These are phyloP conservation scores for Cerceris rybyensis DNA, from an alignment of 2,888 invertebrate species.

Conservation along the genomic window DNA sequence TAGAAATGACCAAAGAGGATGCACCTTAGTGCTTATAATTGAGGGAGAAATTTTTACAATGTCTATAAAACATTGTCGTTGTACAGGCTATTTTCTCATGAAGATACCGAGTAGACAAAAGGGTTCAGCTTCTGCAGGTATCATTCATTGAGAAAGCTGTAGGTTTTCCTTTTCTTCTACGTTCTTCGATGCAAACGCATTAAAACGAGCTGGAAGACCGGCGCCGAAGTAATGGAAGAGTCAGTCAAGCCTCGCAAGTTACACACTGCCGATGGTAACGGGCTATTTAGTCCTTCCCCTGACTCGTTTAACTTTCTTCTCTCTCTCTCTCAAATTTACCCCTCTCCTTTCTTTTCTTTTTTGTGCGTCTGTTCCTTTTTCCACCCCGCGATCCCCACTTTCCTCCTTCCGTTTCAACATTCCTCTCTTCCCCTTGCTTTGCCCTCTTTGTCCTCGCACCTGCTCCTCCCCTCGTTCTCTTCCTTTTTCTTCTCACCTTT, in stretches of 20 bases:
- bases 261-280: conserved; percentile 67
- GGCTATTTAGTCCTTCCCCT: conserved; percentile 63
- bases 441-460: neutral
- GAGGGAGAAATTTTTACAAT: too few relatives aligned
- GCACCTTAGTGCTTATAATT: too few relatives aligned
- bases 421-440: neutral
- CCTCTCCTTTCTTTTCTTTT: neutral
- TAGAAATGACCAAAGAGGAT: too few relatives aligned
- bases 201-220: conserved; percentile 70
- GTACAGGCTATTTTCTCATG: too few relatives aligned
- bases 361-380: neutral
- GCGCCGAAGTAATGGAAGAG: conserved; percentile 73
- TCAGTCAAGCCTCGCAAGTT: conserved; percentile 75
- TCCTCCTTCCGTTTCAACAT: neutral
- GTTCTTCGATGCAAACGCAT: conserved; percentile 64
- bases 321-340: neutral
- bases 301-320: conserved; percentile 62
- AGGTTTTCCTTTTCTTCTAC: conserved; percentile 30
- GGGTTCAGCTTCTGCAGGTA: neutral
- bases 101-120: neutral
- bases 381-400: neutral
- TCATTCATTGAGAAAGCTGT: conserved; percentile 8
- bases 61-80: too few relatives aligned
- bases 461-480: neutral
- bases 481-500: neutral